Evolutionary conservation across 2,888 invertebrate species (phyloP).

Genomic region (Glyphotaelius pellucidus): DNA sequence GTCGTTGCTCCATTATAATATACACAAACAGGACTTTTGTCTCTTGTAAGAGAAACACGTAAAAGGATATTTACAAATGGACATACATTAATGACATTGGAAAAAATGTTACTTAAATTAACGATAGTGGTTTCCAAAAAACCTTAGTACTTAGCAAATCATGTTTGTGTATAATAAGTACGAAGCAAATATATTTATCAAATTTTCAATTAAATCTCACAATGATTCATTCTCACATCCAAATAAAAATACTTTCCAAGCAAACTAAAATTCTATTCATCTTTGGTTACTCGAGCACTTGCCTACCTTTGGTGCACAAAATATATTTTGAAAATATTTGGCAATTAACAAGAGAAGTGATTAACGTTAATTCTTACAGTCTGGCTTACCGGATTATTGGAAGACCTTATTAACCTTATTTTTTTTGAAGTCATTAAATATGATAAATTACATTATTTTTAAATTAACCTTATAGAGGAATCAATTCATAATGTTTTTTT

Average conservation of each 20-base stretch:
- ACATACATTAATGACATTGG: neutral
- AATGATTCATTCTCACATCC: too few relatives aligned
- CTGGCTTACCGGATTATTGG: neutral
- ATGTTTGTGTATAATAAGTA: too few relatives aligned
- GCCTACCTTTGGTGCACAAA: neutral
- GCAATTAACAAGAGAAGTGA: neutral
- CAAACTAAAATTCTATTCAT: too few relatives aligned
- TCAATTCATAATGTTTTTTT: neutral
- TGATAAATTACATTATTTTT: neutral
- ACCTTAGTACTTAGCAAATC: too few relatives aligned
- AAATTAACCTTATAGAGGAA: neutral
- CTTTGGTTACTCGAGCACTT: too few relatives aligned
- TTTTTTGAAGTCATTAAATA: neutral
- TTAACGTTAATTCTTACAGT: neutral
- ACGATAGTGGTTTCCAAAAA: too few relatives aligned
- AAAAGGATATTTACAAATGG: neutral
- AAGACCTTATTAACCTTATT: neutral
- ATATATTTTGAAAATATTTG: neutral
- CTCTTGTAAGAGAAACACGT: neutral
- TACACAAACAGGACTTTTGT: neutral
- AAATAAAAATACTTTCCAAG: too few relatives aligned
- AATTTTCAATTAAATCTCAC: neutral
- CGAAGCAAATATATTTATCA: too few relatives aligned
- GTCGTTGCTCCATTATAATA: neutral
- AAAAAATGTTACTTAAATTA: neutral